A percentile compares a stretch with the other conserved stretches of the same genome.
phyloP scores from a whole-genome alignment of 2,797 vertebrate genomes.

The Gymnocypris eckloni region DNA sequence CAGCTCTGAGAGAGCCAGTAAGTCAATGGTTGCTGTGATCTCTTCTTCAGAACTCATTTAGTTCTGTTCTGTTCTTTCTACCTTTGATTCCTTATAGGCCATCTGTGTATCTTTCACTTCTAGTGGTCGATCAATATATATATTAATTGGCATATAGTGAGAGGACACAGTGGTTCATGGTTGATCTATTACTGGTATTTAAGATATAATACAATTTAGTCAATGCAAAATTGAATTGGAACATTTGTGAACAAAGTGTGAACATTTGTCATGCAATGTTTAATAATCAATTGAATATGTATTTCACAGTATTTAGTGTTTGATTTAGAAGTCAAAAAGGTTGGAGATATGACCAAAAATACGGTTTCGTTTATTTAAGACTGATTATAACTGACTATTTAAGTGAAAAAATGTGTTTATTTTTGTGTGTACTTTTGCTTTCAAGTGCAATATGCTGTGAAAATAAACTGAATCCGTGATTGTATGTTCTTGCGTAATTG shows the following conservation, averaged over 20 bases:
- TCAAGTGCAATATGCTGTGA: background rate
- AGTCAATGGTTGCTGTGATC: slow-evolving; percentile 87
- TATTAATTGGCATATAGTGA: background rate
- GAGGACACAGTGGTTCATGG: background rate
- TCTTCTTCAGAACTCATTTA: slow-evolving; percentile 62
- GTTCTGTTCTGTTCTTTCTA: slow-evolving; percentile 62
- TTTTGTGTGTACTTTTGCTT: background rate
- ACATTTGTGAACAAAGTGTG: too few relatives aligned
- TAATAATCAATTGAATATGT: background rate
- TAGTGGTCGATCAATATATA: background rate
- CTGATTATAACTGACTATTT: background rate
- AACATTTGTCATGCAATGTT: background rate
- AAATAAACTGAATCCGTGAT: background rate
- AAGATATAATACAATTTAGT: background rate
- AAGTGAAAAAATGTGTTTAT: background rate
- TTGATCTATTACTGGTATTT: background rate
- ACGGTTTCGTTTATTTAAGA: background rate
- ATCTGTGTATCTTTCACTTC: background rate
- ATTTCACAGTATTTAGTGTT: background rate
- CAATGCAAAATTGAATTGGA: background rate
- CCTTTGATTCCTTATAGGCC: slow-evolving; percentile 19
- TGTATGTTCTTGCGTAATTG: background rate
- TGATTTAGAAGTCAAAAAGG: background rate
- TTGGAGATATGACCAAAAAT: background rate
- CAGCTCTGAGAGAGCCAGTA: slow-evolving; percentile 85